Percentiles rank a stretch among this genome's conserved stretches.
Conservation (phyloP, 2,797 vertebrate genomes). For the Bucorvus abyssinicus region DNA sequence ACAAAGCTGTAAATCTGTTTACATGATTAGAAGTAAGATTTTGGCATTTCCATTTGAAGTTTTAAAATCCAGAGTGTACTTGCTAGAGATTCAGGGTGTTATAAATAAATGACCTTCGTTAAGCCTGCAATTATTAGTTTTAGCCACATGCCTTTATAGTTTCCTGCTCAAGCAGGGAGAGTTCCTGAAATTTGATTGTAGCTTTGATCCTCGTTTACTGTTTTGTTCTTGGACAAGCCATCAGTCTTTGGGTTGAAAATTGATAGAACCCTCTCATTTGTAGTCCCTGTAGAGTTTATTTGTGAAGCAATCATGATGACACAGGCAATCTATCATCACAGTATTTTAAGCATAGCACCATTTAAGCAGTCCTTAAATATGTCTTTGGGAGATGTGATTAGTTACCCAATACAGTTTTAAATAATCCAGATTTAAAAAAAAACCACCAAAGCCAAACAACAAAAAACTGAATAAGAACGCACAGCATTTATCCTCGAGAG, state of each 20-base stretch:
- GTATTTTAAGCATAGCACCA: not conserved
- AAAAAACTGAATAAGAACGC: not conserved
- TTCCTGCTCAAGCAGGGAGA: not conserved
- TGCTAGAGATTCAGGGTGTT: not conserved
- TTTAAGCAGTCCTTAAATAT: not conserved
- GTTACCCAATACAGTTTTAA: not conserved
- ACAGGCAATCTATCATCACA: not conserved
- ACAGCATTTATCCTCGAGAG: not conserved
- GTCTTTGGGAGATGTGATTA: not conserved
- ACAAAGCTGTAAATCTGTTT: not conserved
- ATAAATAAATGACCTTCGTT: not conserved
- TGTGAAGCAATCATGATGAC: not conserved
- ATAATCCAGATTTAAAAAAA: not conserved
- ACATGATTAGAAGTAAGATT: not conserved
- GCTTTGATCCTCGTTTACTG: not conserved
- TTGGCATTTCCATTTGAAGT: not conserved
- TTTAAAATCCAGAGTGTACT: not conserved
- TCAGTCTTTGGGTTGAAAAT: not conserved
- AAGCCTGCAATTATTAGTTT: not conserved
- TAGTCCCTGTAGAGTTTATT: not conserved
- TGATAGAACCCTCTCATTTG: not conserved
- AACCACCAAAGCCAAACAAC: not conserved
- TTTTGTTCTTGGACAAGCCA: not conserved
- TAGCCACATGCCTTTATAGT: not conserved
- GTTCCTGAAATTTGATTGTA: not conserved